phyloP scores from a whole-genome alignment of 2,888 invertebrate genomes.

The Agrotis segetum region DNA sequence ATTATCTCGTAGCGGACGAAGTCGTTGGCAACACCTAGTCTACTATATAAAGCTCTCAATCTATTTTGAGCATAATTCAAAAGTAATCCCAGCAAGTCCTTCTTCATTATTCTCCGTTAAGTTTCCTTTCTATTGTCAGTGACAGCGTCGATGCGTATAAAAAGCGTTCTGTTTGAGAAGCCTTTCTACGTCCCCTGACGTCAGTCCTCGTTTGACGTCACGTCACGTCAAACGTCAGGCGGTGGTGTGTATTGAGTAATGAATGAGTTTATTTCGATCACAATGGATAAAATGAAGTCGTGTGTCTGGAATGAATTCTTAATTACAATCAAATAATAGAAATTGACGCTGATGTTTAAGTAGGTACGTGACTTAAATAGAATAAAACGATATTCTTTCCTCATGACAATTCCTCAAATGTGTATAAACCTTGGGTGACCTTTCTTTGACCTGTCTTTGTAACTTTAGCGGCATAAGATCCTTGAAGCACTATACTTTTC shows the following conservation, averaged over 20 bases:
- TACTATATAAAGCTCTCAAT: no score
- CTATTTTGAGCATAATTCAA: background rate
- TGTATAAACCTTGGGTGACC: background rate
- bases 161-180: slow-evolving; percentile 32
- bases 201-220: slow-evolving; percentile 21
- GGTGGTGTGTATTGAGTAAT: slow-evolving; percentile 1
- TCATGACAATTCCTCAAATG: background rate
- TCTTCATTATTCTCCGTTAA: background rate
- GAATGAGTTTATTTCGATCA: slow-evolving; percentile 15
- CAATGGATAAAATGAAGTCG: background rate
- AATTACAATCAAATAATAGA: background rate
- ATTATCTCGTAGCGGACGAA: no score
- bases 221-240: slow-evolving; percentile 22
- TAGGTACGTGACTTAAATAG: background rate
- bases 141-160: slow-evolving; percentile 21
- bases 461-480: no score
- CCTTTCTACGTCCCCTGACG: slow-evolving; percentile 27
- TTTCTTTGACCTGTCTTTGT: no score
- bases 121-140: slow-evolving; percentile 20
- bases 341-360: no score
- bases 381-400: background rate
- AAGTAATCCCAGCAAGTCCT: background rate
- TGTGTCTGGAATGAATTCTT: background rate
- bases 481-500: background rate
- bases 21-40: no score